Evolutionary conservation across 2,797 vertebrate species (phyloP).

Genomic region (Mycteria americana): DNA sequence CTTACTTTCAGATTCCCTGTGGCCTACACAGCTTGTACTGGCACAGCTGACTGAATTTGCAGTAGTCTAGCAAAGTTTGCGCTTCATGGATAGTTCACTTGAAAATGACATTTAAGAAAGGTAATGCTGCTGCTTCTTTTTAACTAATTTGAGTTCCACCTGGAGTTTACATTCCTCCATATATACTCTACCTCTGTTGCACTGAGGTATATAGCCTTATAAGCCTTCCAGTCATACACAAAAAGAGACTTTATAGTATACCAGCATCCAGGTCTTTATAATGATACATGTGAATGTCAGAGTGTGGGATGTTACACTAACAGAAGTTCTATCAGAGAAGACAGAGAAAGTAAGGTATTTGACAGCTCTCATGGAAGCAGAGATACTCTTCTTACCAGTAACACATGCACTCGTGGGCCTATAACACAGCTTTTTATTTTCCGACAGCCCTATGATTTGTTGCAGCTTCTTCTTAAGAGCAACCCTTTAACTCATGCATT

Average conservation of each 20-base stretch:
- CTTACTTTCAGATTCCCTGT: not conserved
- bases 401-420: not conserved
- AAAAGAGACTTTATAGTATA: not conserved
- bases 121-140: not conserved
- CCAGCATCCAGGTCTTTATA: not conserved
- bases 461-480: not conserved
- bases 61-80: not conserved
- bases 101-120: not conserved
- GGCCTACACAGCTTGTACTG: not conserved
- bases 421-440: not conserved
- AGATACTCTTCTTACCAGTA: not conserved
- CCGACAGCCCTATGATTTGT: not conserved
- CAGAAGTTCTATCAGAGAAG: not conserved
- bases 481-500: slow-evolving; percentile 30
- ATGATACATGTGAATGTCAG: not conserved
- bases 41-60: not conserved
- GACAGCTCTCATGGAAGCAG: not conserved
- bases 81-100: not conserved
- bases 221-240: not conserved
- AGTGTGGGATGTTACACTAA: not conserved
- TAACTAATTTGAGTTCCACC: not conserved
- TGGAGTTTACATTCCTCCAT: not conserved
- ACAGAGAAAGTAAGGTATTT: not conserved
- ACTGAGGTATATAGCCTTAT: not conserved
- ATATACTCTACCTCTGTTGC: not conserved